Percentiles rank a stretch among this genome's conserved stretches.
Evolutionary conservation across 1,140 invertebrate species (phyloP).

Genomic region (Hyphantria cunea): DNA sequence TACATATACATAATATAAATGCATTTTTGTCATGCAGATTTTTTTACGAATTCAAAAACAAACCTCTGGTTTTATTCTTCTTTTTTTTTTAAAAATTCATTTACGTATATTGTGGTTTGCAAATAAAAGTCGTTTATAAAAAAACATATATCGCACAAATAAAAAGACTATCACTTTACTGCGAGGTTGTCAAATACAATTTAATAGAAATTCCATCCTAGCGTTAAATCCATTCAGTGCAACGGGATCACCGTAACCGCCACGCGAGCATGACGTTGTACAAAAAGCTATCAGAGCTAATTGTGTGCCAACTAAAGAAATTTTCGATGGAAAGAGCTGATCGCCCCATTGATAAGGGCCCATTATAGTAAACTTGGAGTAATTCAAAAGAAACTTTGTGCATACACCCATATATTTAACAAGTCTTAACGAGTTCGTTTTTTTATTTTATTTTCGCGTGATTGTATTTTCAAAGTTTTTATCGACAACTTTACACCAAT

Average conservation of each 20-base stretch:
- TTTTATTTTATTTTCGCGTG: conserved; percentile 69
- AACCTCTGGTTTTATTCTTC: background rate
- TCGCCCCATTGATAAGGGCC: conserved; percentile 57
- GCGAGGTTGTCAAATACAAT: background rate
- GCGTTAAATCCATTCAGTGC: conserved; percentile 13
- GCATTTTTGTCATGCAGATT: no score
- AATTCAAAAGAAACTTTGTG: conserved; percentile 58
- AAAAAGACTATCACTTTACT: background rate
- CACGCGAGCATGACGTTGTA: conserved; percentile 62
- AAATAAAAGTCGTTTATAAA: background rate
- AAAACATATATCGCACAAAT: background rate
- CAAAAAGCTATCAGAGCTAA: conserved; percentile 70
- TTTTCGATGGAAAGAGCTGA: conserved; percentile 60
- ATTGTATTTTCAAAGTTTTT: conserved; percentile 40
- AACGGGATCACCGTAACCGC: conserved; percentile 17
- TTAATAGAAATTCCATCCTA: background rate
- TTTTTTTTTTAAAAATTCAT: conserved; percentile 1
- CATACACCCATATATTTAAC: conserved; percentile 66
- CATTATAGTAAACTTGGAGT: conserved; percentile 69
- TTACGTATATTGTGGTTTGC: background rate
- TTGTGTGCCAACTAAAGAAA: conserved; percentile 73
- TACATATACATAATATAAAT: no score
- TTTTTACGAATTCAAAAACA: background rate
- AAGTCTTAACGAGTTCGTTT: conserved; percentile 66
- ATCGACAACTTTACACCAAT: conserved; percentile 25